Conservation (phyloP, 1,140 invertebrate genomes). For the Drosophila carrolli region DNA sequence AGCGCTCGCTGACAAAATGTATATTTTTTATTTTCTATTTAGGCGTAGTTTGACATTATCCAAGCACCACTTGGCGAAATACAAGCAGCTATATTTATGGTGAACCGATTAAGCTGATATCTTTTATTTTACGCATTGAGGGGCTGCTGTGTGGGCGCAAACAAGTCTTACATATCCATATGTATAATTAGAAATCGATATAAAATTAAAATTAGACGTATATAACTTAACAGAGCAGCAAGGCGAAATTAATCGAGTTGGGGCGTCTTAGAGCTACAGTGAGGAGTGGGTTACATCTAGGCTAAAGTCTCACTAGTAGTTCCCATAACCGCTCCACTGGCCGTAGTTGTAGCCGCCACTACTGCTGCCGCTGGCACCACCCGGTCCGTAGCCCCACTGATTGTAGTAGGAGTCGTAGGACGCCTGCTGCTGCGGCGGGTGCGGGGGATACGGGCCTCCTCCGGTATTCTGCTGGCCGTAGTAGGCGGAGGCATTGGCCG, state of each 20-base stretch:
- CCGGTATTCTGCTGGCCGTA: conserved; percentile 85
- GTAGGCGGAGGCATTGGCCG: conserved; percentile 86
- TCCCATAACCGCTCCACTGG: conserved; percentile 87
- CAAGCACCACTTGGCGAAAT: conserved; percentile 28
- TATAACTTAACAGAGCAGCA: conserved; percentile 57
- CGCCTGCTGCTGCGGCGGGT: conserved; percentile 87
- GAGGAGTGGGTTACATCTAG: conserved; percentile 1
- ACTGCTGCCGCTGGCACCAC: conserved; percentile 87
- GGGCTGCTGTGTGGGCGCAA: conserved; percentile 4
- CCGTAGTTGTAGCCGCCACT: conserved; percentile 86
- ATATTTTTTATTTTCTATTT: conserved; percentile 39
- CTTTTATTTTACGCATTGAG: conserved; percentile 39
- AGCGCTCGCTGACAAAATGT: conserved; percentile 8
- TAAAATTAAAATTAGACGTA: conserved; percentile 64
- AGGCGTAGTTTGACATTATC: conserved; percentile 25
- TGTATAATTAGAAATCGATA: conserved; percentile 53
- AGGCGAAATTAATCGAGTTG: conserved; percentile 24
- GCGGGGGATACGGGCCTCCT: conserved; percentile 85
- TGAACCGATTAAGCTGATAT: conserved; percentile 54
- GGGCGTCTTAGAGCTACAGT: conserved; percentile 17
- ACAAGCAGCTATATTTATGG: conserved; percentile 31
- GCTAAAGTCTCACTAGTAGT: conserved; percentile 62
- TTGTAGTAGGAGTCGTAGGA: conserved; percentile 89
- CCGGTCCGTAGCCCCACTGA: conserved; percentile 88
- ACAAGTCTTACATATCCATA: conserved; percentile 33